Evolutionary conservation across 2,888 invertebrate species (phyloP).

Genomic region (Drosophila diplacantha): DNA sequence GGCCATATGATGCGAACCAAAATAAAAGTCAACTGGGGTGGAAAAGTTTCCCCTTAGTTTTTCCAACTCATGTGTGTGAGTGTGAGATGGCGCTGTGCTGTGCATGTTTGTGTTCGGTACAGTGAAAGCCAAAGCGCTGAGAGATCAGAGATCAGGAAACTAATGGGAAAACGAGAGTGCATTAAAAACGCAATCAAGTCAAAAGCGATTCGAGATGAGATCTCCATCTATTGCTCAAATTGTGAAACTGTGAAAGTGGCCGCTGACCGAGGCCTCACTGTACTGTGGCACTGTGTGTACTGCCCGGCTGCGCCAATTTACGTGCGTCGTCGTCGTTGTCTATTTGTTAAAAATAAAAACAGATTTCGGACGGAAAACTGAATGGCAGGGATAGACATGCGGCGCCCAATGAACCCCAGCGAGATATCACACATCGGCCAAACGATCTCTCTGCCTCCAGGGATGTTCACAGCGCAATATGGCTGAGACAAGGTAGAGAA

Average conservation of each 20-base stretch:
- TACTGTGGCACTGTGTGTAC: slow-evolving; percentile 42
- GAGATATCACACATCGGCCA: slow-evolving; percentile 28
- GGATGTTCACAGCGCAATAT: slow-evolving; percentile 24
- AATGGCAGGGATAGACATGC: slow-evolving; percentile 8
- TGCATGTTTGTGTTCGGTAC: slow-evolving; percentile 14
- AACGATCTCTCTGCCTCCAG: slow-evolving; percentile 44
- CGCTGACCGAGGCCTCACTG: slow-evolving; percentile 43
- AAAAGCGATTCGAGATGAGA: slow-evolving; percentile 5
- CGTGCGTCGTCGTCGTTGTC: slow-evolving; percentile 64
- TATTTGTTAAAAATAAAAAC: slow-evolving; percentile 64
- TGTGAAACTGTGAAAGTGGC: background rate
- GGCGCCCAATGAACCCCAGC: slow-evolving; percentile 36
- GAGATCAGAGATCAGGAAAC: slow-evolving; percentile 12
- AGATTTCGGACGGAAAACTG: slow-evolving; percentile 58
- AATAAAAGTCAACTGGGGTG: slow-evolving; percentile 38
- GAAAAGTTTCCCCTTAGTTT: slow-evolving; percentile 32
- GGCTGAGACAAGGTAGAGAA: slow-evolving; percentile 49
- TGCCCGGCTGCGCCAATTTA: slow-evolving; percentile 62
- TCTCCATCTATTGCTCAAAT: background rate
- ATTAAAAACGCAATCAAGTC: slow-evolving; percentile 27
- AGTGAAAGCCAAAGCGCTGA: slow-evolving; percentile 23
- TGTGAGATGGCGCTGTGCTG: background rate
- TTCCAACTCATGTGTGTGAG: slow-evolving; percentile 12
- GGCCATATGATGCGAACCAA: slow-evolving; percentile 32
- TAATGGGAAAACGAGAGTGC: slow-evolving; percentile 13